A percentile compares a stretch with the other conserved stretches of the same genome.
phyloP scores from a whole-genome alignment of 2,797 vertebrate genomes.

The Crocidura indochinensis region DNA sequence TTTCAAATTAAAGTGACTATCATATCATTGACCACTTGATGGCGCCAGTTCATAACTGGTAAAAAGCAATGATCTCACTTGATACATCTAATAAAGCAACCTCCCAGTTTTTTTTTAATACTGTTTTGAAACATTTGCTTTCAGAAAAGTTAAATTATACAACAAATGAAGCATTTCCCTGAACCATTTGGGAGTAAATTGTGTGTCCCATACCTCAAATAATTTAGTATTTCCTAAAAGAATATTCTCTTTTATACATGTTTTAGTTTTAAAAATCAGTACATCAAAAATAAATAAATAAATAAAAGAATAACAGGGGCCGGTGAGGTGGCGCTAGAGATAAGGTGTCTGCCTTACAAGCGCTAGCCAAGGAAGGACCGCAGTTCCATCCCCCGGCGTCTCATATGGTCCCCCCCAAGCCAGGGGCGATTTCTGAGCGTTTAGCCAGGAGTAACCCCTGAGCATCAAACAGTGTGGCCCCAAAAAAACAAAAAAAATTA shows the following conservation, averaged over 20 bases:
- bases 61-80: constrained; percentile 4
- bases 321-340: too few species aligned
- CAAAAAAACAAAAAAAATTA: too few species aligned
- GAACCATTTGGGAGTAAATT: constrained; percentile 32
- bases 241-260: background rate
- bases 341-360: too few species aligned
- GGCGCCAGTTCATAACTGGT: constrained; percentile 82
- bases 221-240: constrained; percentile 58
- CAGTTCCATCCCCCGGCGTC: too few species aligned
- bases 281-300: too few species aligned
- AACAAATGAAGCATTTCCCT: constrained; percentile 33
- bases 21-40: constrained; percentile 81
- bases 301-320: too few species aligned
- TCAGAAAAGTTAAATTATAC: constrained; percentile 13
- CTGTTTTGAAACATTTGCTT: background rate
- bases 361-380: too few species aligned
- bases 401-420: too few species aligned
- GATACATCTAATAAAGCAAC: constrained; percentile 6
- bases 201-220: background rate
- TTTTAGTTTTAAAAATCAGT: constrained; percentile 38
- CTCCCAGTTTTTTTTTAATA: constrained; percentile 4
- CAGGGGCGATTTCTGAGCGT: too few species aligned
- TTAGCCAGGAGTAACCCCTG: too few species aligned
- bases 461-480: too few species aligned
- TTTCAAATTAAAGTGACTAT: constrained; percentile 65